Base-by-base conservation (phyloP, 2,797 vertebrate species). In the Intellagama lesueurii region DNA sequence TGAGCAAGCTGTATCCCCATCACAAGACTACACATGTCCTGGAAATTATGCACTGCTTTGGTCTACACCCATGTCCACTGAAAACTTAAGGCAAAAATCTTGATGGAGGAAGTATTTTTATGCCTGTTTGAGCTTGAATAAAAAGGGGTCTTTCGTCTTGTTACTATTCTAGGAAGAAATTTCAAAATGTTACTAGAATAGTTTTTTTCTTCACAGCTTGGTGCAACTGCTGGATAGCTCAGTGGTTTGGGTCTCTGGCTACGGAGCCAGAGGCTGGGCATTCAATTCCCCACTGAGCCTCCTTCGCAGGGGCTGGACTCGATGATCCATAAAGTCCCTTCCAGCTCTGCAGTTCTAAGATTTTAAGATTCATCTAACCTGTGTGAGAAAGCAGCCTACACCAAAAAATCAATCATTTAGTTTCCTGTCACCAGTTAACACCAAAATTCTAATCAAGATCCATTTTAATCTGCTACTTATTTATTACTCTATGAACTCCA, bases 401-500 rank as follows among this genome's bases (percentile, higher is more conserved):
- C 40, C 85, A 14, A 87, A 92, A 88, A 83, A 26, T 22, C 16
- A 11, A 88, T 83, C 24, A 40, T 86, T 85, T 85, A 91, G 81
- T 90, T 77, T 86, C n/a, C 0, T 64, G 91, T 83, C 84, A 84
- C 81, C 83, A 68, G 86, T 94, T 92, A 95, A 93, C 91, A 86
- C 0, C 64, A 40, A 77, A 89, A 94, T 76, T 78, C 90, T 94
- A 87, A 0, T 17, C 0, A 24, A 96, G 93, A 93, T 91, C 91
- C 94, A 88, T 83, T 85, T 79, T 91, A 93, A 94, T 91, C 92
- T 89, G 83, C 81, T 91, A 84, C 90, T 94, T 94, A 93, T 94
- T 91, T 56, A 90, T 90, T 82, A 28, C 94, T 94, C 94, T 87
- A 92, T 89, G 87, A 93, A 91, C 88, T 89, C 91, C 32, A 88